Conservation (phyloP, 1,140 invertebrate genomes). For the Polypedilum vanderplanki region DNA sequence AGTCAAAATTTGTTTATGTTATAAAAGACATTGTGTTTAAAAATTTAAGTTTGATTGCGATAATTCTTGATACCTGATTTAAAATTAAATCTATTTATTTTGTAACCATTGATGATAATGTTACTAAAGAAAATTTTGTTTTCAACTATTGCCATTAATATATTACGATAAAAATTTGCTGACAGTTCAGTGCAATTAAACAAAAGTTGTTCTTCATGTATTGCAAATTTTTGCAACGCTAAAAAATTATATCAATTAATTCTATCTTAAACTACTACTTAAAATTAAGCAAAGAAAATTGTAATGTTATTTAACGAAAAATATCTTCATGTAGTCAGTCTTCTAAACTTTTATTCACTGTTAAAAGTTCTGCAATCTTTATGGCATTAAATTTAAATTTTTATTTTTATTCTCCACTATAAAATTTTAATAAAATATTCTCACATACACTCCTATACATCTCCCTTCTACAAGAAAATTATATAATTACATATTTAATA, state of each 20-base stretch:
- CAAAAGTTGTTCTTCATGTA: neutral
- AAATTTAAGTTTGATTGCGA: neutral
- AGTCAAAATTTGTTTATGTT: neutral
- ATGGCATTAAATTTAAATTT: neutral
- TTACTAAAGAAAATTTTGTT: neutral
- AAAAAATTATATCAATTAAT: slow-evolving; percentile 5
- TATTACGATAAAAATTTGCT: neutral
- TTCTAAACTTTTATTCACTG: neutral
- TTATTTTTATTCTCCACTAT: neutral
- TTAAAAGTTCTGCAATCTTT: neutral
- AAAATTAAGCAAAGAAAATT: neutral
- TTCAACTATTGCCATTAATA: neutral
- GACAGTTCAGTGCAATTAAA: neutral
- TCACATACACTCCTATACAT: neutral
- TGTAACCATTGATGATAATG: neutral
- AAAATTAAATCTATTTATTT: neutral
- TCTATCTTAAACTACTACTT: neutral
- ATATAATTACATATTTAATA: neutral
- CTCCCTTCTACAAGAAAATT: neutral
- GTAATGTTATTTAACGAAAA: neutral
- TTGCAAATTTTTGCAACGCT: neutral
- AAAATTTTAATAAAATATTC: neutral
- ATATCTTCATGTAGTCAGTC: slow-evolving; percentile 11
- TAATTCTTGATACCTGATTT: neutral
- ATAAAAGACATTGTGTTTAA: neutral